phyloP scores from a whole-genome alignment of 2,797 vertebrate genomes.

The Gila robusta region DNA sequence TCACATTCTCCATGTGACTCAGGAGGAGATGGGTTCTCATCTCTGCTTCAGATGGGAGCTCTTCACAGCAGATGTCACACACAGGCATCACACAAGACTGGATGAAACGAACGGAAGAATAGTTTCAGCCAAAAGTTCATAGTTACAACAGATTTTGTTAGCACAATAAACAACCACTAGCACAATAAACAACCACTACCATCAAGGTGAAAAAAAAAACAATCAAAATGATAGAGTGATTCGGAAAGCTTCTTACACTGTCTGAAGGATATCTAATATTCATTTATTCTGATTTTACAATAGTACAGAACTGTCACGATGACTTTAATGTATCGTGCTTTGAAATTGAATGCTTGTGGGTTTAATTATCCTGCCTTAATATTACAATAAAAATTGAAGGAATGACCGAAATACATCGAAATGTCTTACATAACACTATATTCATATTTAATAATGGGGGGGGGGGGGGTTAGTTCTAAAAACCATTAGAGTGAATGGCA shows the following conservation, averaged over 20 bases:
- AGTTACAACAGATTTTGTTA: not conserved
- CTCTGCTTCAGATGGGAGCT: slow-evolving; percentile 78
- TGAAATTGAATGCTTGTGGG: not conserved
- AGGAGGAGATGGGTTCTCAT: slow-evolving; percentile 84
- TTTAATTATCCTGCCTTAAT: not conserved
- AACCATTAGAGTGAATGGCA: not conserved
- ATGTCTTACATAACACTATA: not conserved
- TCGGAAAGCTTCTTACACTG: not conserved
- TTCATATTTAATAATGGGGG: not conserved
- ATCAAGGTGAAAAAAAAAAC: not conserved
- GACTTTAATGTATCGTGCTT: not conserved
- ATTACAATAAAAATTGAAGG: not conserved
- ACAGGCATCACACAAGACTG: slow-evolving; percentile 74
- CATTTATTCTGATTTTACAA: not conserved
- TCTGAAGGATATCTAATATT: not conserved
- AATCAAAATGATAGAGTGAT: not conserved
- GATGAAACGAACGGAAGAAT: slow-evolving; percentile 25
- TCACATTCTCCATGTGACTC: slow-evolving; percentile 79
- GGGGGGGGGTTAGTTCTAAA: not conserved
- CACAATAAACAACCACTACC: not conserved
- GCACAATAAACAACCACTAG: not conserved
- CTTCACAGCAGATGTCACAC: slow-evolving; percentile 86
- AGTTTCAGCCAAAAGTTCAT: not conserved
- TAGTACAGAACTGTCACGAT: not conserved
- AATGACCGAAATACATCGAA: not conserved